Evolutionary conservation across 2,113 vertebrate genomes (phyloP).

Genomic region (Leucoraja erinaceus): DNA sequence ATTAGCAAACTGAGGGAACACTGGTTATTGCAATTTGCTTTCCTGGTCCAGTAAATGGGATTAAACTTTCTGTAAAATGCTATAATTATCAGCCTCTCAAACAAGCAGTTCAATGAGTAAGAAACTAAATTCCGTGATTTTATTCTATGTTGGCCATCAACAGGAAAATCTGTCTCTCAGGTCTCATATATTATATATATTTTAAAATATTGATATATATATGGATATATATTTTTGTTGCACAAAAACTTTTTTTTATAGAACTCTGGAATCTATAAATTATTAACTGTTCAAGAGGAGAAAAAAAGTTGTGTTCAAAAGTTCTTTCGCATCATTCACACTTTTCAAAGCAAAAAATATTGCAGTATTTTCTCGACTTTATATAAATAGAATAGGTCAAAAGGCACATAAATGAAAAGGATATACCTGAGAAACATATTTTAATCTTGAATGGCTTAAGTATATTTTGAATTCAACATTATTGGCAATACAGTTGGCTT

Average conservation of each 20-base stretch:
- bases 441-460: conserved; percentile 36
- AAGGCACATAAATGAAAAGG: conserved; percentile 36
- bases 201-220: conserved; percentile 13
- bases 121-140: background rate
- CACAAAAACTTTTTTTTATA: background rate
- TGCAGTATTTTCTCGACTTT: conserved; percentile 7
- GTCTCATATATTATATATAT: conserved; percentile 25
- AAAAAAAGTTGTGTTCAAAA: background rate
- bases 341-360: conserved; percentile 26
- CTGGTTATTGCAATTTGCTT: background rate
- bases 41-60: background rate
- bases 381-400: conserved; percentile 15
- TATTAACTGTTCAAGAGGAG: background rate
- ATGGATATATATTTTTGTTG: conserved; percentile 11
- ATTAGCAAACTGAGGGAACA: background rate
- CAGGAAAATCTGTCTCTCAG: conserved; percentile 35
- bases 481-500: conserved; percentile 24
- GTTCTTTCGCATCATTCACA: background rate
- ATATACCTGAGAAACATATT: conserved; percentile 38
- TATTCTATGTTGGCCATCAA: conserved; percentile 1
- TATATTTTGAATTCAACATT: conserved; percentile 19
- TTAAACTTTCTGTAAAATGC: background rate
- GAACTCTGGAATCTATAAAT: background rate
- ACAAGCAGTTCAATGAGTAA: background rate
- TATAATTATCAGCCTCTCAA: background rate